A percentile compares a stretch with the other conserved stretches of the same genome.
Evolutionary conservation across 2,888 invertebrate genomes (phyloP).

Genomic region (Plemyria rubiginata): DNA sequence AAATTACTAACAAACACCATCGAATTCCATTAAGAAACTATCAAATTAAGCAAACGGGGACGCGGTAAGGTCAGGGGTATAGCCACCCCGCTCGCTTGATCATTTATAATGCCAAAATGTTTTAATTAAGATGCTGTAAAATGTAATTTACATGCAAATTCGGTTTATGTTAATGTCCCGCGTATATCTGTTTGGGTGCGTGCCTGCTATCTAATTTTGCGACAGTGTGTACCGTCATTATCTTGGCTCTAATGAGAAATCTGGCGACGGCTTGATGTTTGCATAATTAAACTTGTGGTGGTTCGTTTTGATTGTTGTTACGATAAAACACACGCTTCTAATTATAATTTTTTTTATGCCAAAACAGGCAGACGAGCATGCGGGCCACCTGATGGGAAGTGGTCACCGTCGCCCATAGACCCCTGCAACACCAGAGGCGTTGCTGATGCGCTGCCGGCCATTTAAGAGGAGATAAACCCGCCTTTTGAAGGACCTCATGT

Average conservation of each 20-base stretch:
- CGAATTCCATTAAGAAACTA: slow-evolving; percentile 64
- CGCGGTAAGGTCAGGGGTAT: slow-evolving; percentile 71
- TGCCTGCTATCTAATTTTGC: slow-evolving; percentile 85
- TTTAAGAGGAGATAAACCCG: no score
- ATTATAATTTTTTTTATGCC: no score
- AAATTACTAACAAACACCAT: slow-evolving; percentile 35
- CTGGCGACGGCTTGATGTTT: slow-evolving; percentile 84
- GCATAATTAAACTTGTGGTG: slow-evolving; percentile 83
- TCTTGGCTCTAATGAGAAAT: slow-evolving; percentile 85
- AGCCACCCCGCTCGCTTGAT: slow-evolving; percentile 73
- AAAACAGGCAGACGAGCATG: no score
- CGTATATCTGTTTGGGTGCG: slow-evolving; percentile 85
- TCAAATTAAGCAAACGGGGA: slow-evolving; percentile 65
- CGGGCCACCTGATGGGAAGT: no score
- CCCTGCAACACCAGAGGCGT: no score
- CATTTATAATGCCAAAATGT: slow-evolving; percentile 86
- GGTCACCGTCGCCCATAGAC: no score
- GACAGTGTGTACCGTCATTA: slow-evolving; percentile 85
- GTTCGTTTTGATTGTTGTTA: slow-evolving; percentile 80
- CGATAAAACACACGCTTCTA: slow-evolving; percentile 74
- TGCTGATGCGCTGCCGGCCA: no score
- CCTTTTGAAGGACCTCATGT: no score
- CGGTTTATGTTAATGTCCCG: slow-evolving; percentile 86
- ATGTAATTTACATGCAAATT: slow-evolving; percentile 86
- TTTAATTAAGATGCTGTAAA: slow-evolving; percentile 86